These are phyloP conservation scores for Drosophila koepferae DNA, from an alignment of 2,888 invertebrate genomes.

Conservation along the genomic window DNA sequence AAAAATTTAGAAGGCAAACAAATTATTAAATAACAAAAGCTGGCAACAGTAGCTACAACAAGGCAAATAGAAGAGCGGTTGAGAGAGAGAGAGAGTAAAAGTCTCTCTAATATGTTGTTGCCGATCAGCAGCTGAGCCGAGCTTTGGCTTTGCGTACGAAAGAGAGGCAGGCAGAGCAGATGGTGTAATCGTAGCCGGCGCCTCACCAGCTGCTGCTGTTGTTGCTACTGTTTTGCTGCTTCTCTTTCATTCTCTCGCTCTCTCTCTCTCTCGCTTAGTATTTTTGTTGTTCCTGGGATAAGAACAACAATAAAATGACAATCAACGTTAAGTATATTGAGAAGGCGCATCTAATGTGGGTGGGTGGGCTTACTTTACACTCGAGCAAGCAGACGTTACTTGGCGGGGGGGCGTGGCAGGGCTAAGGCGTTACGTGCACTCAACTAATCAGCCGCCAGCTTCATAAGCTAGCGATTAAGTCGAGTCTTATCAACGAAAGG, in stretches of 20 bases:
- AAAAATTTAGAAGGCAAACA: conserved; percentile 72
- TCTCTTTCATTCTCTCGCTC: neutral
- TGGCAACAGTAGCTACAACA: conserved; percentile 16
- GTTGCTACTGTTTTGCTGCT: neutral
- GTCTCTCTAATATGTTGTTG: neutral
- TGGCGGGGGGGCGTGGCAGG: neutral
- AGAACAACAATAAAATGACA: conserved; percentile 51
- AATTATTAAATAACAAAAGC: conserved; percentile 59
- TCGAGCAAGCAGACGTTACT: conserved; percentile 30
- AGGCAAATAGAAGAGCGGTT: neutral
- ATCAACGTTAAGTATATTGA: conserved; percentile 48
- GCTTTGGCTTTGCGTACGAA: conserved; percentile 25
- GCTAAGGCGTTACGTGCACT: conserved; percentile 40
- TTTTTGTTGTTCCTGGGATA: conserved; percentile 23
- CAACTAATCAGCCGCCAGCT: conserved; percentile 49
- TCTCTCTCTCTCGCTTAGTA: neutral
- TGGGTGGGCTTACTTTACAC: conserved; percentile 47
- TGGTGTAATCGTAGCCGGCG: conserved; percentile 51
- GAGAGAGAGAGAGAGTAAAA: conserved; percentile 3
- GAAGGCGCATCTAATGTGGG: conserved; percentile 17
- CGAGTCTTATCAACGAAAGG: conserved; percentile 39
- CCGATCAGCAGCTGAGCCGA: conserved; percentile 40
- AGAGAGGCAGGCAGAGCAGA: conserved; percentile 10
- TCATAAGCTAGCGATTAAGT: conserved; percentile 42
- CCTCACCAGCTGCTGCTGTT: neutral